Evolutionary conservation across 2,888 invertebrate species (phyloP).

Genomic region (Xanthia togata): DNA sequence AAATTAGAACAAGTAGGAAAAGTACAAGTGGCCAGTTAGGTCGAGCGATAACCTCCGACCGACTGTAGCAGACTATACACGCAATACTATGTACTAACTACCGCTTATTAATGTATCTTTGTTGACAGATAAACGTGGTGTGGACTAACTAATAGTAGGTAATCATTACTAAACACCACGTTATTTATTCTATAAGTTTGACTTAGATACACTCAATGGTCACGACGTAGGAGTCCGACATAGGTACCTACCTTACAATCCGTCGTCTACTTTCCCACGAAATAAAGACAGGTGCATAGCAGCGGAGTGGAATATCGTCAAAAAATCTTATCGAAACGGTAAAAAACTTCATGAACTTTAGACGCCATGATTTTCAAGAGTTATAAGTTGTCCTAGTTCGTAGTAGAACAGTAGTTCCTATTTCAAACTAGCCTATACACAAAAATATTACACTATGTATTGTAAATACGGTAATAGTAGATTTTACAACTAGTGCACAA

Average conservation of each 20-base stretch:
- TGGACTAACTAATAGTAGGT: conserved; percentile 63
- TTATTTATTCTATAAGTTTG: conserved; percentile 37
- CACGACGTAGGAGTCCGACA: background rate
- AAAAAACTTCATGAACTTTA: background rate
- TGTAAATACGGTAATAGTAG: conserved; percentile 18
- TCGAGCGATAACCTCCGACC: conserved; percentile 81
- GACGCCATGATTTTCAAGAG: background rate
- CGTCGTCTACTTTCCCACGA: conserved; percentile 18
- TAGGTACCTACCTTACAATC: background rate
- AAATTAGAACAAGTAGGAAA: conserved; percentile 86
- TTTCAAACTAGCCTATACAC: background rate
- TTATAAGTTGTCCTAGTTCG: background rate
- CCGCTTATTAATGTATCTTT: conserved; percentile 61
- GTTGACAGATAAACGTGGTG: conserved; percentile 66
- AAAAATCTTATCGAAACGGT: conserved; percentile 5
- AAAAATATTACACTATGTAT: background rate
- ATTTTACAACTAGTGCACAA: too few relatives aligned
- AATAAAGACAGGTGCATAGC: conserved; percentile 25
- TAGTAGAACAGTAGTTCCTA: background rate
- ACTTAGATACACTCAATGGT: background rate
- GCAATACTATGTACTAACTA: conserved; percentile 55
- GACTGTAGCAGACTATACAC: conserved; percentile 56
- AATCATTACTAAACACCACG: conserved; percentile 58
- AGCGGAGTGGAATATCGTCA: conserved; percentile 9
- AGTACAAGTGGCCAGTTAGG: conserved; percentile 77